Percentiles rank a stretch among this genome's conserved stretches.
Conservation (phyloP, 2,888 invertebrate genomes). For the Eupithecia insigniata region DNA sequence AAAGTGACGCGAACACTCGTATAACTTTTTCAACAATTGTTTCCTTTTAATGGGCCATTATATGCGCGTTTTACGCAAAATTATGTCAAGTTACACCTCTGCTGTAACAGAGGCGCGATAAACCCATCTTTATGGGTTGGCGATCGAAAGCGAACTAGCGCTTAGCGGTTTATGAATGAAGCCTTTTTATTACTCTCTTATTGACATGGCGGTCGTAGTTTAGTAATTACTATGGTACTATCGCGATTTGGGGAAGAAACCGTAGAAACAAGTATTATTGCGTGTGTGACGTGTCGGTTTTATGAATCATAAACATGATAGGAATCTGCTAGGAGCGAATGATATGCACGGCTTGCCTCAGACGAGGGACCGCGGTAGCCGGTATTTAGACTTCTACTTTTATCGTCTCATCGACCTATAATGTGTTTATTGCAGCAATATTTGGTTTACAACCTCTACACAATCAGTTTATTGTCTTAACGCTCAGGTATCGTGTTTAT, state of each 20-base stretch:
- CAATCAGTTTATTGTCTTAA: constrained; percentile 82
- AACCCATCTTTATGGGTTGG: constrained; percentile 82
- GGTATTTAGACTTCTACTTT: constrained; percentile 54
- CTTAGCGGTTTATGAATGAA: constrained; percentile 77
- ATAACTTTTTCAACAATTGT: constrained; percentile 85
- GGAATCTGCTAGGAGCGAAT: constrained; percentile 64
- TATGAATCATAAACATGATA: constrained; percentile 82
- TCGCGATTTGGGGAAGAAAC: constrained; percentile 69
- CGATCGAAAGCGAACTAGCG: constrained; percentile 79
- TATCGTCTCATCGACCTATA: constrained; percentile 79
- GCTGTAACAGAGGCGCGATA: constrained; percentile 79
- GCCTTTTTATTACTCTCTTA: constrained; percentile 80
- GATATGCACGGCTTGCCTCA: constrained; percentile 49
- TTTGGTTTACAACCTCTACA: constrained; percentile 82
- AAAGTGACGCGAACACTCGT: constrained; percentile 82
- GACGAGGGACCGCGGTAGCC: constrained; percentile 38
- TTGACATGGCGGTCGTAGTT: constrained; percentile 76
- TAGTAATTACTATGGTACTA: constrained; percentile 70
- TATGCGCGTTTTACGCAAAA: constrained; percentile 83
- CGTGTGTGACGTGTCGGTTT: constrained; percentile 72
- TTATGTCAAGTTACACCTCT: constrained; percentile 83
- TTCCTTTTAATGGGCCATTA: constrained; percentile 84
- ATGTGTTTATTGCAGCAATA: constrained; percentile 84
- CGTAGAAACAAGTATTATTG: constrained; percentile 74
- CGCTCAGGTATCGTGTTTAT: constrained; percentile 83